Evolutionary conservation across 2,888 invertebrate species (phyloP).

Genomic region (Drosophila putrida): DNA sequence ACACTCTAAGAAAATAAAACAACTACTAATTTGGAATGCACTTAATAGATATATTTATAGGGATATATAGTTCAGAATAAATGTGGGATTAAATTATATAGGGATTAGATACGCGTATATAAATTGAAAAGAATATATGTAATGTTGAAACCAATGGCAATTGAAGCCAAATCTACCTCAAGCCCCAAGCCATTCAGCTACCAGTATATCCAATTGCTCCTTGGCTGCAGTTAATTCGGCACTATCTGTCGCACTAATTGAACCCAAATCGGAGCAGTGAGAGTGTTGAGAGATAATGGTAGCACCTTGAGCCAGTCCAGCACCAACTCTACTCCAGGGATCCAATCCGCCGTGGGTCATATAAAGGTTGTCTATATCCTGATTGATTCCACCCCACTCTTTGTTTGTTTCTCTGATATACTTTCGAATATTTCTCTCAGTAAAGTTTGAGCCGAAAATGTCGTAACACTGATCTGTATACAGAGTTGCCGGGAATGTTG

Average conservation of each 20-base stretch:
- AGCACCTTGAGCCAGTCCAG: constrained; percentile 62
- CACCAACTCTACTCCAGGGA: constrained; percentile 87
- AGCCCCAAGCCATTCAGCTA: constrained; percentile 64
- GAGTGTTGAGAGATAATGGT: constrained; percentile 71
- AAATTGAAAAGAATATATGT: background rate
- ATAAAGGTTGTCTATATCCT: constrained; percentile 86
- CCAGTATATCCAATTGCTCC: constrained; percentile 54
- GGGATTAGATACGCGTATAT: background rate
- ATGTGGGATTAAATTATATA: background rate
- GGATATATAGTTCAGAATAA: background rate
- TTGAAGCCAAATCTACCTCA: background rate
- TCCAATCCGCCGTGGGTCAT: constrained; percentile 86
- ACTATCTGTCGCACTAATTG: constrained; percentile 72
- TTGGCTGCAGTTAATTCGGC: constrained; percentile 68
- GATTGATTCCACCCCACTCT: constrained; percentile 85
- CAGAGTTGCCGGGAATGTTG: constrained; percentile 68
- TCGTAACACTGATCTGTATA: constrained; percentile 66
- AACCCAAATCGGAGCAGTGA: constrained; percentile 78
- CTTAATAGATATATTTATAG: background rate
- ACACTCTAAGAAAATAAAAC: too few species aligned
- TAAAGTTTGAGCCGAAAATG: constrained; percentile 59
- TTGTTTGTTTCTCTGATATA: constrained; percentile 83
- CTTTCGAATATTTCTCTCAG: constrained; percentile 38
- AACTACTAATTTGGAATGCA: too few species aligned
- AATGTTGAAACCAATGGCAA: background rate